These are phyloP conservation scores for Threskiornis aethiopicus DNA, from an alignment of 2,797 vertebrate genomes.

Conservation along the genomic window DNA sequence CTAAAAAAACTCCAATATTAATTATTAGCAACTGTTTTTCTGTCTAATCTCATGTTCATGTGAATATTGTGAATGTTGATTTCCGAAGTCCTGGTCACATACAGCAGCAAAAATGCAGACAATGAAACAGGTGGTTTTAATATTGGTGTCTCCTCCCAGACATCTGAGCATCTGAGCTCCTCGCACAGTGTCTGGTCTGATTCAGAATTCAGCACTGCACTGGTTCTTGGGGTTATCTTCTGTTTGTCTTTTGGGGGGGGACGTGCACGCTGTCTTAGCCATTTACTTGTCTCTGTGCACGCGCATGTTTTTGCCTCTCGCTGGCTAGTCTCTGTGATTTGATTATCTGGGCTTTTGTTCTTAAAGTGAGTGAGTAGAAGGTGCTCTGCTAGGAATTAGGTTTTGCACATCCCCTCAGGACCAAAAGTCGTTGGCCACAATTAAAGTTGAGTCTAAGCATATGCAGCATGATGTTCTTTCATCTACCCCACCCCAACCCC, in stretches of 20 bases:
- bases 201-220: background rate
- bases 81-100: background rate
- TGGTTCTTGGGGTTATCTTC: background rate
- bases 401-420: background rate
- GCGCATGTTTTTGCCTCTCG: background rate
- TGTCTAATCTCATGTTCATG: background rate
- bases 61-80: background rate
- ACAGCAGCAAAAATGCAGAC: background rate
- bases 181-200: background rate
- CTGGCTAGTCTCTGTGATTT: background rate
- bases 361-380: background rate
- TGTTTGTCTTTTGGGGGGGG: background rate
- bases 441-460: background rate
- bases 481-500: background rate
- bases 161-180: background rate
- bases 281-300: background rate
- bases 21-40: background rate
- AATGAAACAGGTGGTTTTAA: background rate
- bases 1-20: background rate
- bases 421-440: background rate
- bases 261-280: background rate
- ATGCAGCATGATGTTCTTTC: background rate
- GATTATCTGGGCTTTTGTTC: background rate
- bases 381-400: background rate
- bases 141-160: background rate